Percentiles rank a stretch among this genome's conserved stretches.
These are phyloP conservation scores for Apeltes quadracus DNA, from an alignment of 2,113 vertebrate genomes.

Conservation along the genomic window DNA sequence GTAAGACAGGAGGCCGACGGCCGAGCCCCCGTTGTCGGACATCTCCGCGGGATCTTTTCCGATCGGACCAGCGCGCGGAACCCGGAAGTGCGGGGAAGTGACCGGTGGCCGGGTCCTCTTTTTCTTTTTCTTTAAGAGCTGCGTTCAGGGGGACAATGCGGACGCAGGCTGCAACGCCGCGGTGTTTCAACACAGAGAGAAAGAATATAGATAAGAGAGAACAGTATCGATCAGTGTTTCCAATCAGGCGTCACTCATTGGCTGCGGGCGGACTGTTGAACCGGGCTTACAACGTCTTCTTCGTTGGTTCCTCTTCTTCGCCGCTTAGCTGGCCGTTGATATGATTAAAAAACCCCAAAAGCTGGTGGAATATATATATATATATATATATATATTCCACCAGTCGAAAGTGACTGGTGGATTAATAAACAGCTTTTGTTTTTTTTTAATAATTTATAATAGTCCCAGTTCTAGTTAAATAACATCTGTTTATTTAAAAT, in stretches of 20 bases:
- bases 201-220: not conserved
- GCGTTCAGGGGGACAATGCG: not conserved
- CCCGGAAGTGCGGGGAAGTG: not conserved
- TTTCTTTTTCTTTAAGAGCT: not conserved
- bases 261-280: not conserved
- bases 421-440: not conserved
- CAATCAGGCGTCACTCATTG: conserved; percentile 29
- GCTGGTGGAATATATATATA: no score
- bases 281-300: not conserved
- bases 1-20: conserved; percentile 76
- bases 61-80: not conserved
- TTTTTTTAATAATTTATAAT: not conserved
- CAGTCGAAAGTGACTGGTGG: no score
- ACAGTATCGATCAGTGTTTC: conserved; percentile 2
- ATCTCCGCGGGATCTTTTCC: conserved; percentile 56
- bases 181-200: not conserved
- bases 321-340: not conserved
- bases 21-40: conserved; percentile 61
- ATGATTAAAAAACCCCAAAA: no score
- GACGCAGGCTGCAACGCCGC: not conserved
- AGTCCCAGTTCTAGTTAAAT: not conserved
- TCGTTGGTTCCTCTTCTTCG: not conserved
- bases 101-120: no score
- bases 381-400: no score
- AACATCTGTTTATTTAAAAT: not conserved